phyloP scores from a whole-genome alignment of 2,888 invertebrate species.

The Rhagonycha lutea region DNA sequence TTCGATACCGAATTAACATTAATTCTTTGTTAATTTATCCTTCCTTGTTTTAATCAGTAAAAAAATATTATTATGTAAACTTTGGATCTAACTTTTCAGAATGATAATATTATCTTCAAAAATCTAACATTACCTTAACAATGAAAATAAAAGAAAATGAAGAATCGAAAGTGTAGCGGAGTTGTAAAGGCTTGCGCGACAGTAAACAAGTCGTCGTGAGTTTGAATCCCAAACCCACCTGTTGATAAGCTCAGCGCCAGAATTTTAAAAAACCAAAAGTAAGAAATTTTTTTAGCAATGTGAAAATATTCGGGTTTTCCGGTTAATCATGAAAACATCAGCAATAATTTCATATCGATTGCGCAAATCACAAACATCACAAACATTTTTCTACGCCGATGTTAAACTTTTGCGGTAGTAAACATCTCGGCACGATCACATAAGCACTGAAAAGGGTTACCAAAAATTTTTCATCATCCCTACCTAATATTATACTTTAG shows the following conservation, averaged over 20 bases:
- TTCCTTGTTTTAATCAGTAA: too few relatives aligned
- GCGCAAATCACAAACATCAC: not conserved
- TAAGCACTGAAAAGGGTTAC: not conserved
- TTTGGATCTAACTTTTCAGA: too few relatives aligned
- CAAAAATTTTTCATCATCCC: not conserved
- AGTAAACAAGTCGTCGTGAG: not conserved
- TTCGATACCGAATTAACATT: too few relatives aligned
- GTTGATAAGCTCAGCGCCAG: not conserved
- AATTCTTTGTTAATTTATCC: too few relatives aligned
- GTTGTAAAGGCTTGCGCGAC: too few relatives aligned
- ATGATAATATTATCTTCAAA: too few relatives aligned
- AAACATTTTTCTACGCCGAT: not conserved
- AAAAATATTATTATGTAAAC: too few relatives aligned
- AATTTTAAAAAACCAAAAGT: not conserved
- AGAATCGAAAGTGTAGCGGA: too few relatives aligned
- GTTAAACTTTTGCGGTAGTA: not conserved
- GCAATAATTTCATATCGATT: not conserved
- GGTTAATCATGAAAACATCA: not conserved
- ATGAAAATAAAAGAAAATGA: too few relatives aligned
- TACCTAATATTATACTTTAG: not conserved
- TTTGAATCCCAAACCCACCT: not conserved
- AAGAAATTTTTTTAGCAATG: too few relatives aligned
- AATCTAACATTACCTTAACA: too few relatives aligned
- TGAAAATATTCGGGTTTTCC: too few relatives aligned
- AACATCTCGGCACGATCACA: not conserved